phyloP scores from a whole-genome alignment of 2,888 invertebrate genomes.

The Torymus texanus region DNA sequence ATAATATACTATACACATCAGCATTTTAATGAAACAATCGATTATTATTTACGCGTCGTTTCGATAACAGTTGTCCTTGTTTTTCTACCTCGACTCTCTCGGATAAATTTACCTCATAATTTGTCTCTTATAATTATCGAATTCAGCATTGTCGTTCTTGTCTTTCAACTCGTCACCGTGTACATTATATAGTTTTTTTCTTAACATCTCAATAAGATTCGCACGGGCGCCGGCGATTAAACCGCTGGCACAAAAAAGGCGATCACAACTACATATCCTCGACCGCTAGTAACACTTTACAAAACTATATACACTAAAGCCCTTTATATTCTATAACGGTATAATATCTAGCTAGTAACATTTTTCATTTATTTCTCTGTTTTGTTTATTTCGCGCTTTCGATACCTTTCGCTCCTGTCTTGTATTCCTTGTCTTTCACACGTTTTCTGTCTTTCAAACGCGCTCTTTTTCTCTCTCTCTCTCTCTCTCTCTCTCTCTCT shows the following conservation, averaged over 20 bases:
- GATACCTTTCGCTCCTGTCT: constrained; percentile 7
- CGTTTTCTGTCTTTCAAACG: background rate
- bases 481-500: background rate
- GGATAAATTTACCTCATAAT: constrained; percentile 25
- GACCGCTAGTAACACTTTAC: constrained; percentile 72
- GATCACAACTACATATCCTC: constrained; percentile 61
- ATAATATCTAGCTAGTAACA: constrained; percentile 65
- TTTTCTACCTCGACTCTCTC: constrained; percentile 44
- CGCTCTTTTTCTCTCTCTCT: constrained; percentile 15
- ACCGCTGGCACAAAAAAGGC: constrained; percentile 61
- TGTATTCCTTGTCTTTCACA: background rate
- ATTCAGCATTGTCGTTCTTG: constrained; percentile 49
- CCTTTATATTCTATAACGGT: constrained; percentile 68
- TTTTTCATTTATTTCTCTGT: constrained; percentile 57
- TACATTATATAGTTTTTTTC: constrained; percentile 38
- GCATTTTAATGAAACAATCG: constrained; percentile 67
- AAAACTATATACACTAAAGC: constrained; percentile 75
- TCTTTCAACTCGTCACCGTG: constrained; percentile 49
- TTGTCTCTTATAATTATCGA: constrained; percentile 51
- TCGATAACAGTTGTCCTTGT: constrained; percentile 57
- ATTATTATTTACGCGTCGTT: constrained; percentile 63
- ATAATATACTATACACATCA: constrained; percentile 67
- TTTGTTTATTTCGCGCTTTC: constrained; percentile 49
- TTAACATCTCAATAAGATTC: constrained; percentile 49
- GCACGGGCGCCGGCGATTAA: constrained; percentile 56